phyloP scores from a whole-genome alignment of 2,888 invertebrate species.

The Holacanthella duospinosa region DNA sequence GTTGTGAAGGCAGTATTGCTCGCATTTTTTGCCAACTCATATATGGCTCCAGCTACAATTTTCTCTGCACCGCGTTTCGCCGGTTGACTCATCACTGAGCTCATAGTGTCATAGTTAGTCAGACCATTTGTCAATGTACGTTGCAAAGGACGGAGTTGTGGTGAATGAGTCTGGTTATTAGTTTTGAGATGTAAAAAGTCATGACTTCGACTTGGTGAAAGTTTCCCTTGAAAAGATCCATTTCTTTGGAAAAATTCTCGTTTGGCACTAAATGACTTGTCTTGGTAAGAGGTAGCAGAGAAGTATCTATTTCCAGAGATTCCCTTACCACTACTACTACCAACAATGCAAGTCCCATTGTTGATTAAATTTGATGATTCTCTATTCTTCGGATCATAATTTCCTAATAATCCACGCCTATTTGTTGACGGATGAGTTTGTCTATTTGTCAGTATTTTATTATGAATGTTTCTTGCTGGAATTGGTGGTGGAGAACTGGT shows the following conservation, averaged over 20 bases:
- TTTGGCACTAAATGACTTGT: slow-evolving; percentile 28
- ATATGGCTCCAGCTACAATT: background rate
- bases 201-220: slow-evolving; percentile 34
- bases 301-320: slow-evolving; percentile 9
- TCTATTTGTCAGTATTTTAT: background rate
- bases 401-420: background rate
- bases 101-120: background rate
- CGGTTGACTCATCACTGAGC: background rate
- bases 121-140: background rate
- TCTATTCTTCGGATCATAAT: slow-evolving; percentile 9
- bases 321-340: slow-evolving; percentile 13
- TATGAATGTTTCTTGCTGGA: slow-evolving; percentile 26
- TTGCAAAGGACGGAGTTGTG: background rate
- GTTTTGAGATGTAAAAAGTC: slow-evolving; percentile 34
- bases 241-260: slow-evolving; percentile 33
- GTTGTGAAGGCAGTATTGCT: slow-evolving; percentile 11
- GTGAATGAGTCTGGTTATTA: background rate
- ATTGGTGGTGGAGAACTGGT: slow-evolving; percentile 32
- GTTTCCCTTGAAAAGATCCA: slow-evolving; percentile 34
- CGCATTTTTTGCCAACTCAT: slow-evolving; percentile 4
- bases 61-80: background rate
- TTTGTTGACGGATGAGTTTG: slow-evolving; percentile 8
- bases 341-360: background rate
- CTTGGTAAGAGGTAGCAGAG: slow-evolving; percentile 13
- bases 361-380: background rate